These are phyloP conservation scores for Rhorus exstirpatorius DNA, from an alignment of 2,888 invertebrate species.

Conservation along the genomic window DNA sequence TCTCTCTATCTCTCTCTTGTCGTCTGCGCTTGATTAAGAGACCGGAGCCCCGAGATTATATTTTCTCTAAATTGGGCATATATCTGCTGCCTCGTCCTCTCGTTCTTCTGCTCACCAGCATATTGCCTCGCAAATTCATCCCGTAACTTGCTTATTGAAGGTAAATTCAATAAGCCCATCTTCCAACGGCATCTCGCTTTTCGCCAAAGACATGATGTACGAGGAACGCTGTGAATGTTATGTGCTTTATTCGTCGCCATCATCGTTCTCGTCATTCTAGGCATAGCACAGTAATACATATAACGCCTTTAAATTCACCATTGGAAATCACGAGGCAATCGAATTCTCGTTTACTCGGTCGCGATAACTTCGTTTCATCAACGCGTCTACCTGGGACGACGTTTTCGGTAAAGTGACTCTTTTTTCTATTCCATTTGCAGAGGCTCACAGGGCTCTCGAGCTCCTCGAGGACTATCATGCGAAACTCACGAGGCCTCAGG, in stretches of 20 bases:
- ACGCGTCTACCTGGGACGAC: constrained; percentile 3
- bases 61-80: constrained; percentile 62
- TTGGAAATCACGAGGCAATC: constrained; percentile 23
- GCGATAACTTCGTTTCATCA: constrained; percentile 8
- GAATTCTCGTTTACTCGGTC: constrained; percentile 30
- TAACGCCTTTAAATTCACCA: not conserved
- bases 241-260: not conserved
- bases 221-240: not conserved
- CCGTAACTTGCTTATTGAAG: constrained; percentile 75
- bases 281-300: not conserved
- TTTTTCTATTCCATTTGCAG: constrained; percentile 87
- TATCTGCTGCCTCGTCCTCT: constrained; percentile 41
- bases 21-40: not conserved
- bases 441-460: constrained; percentile 99
- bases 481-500: constrained; percentile 96
- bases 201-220: constrained; percentile 66
- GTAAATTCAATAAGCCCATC: constrained; percentile 74
- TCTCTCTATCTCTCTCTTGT: not conserved
- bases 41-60: constrained; percentile 49
- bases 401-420: constrained; percentile 8
- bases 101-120: constrained; percentile 7
- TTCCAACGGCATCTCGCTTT: constrained; percentile 64
- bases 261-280: not conserved
- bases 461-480: constrained; percentile 99
- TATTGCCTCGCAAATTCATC: constrained; percentile 53